Base-by-base conservation (phyloP, 1,140 invertebrate genomes). In the Mizuhopecten yessoensis region DNA sequence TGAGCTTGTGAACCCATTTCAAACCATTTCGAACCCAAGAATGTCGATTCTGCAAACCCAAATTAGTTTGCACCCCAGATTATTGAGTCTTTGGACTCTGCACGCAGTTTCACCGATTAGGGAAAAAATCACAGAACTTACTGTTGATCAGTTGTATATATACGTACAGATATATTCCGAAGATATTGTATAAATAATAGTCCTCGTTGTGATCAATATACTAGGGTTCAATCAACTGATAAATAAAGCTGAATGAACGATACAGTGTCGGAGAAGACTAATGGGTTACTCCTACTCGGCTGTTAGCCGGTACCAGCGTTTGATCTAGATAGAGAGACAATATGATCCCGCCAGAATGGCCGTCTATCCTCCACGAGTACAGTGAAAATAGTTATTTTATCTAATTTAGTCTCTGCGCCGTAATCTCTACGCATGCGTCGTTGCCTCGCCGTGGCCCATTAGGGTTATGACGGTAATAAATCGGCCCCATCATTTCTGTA, bases 341-440 rank as follows among this genome's bases (percentile, higher is more conserved):
- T 75, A 75, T 29, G 23, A 75, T 75, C 57, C 57, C 57, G 29
- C 11, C n/a, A n/a, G 57, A 75, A 75, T 75, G 57, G n/a, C 57
- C n/a, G 57, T 75, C 57, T 29, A 75, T 75, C 57, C 57, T 5
- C 2, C 57, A 75, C 23, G 57, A 29, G 3, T 75, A 75, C 23
- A 75, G 29, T 75, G 29, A 75, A 75, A 75, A 75, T 75, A 29
- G 57, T 75, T 29, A 75, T 75, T 75, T 75, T 75, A 75, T 75
- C 57, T 75, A 29, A 75, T 75, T 75, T 75, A n/a, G n/a, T 75
- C 17, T 75, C 57, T 75, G 15, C 11, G 57, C 29, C 29, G 57
- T 75, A 75, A 75, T 75, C 57, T 75, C 57, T 75, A 75, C 57
- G 57, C 57, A 75, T 75, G 57, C 57, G 57, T 75, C 57, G 57